A percentile compares a stretch with the other conserved stretches of the same genome.
Conservation (phyloP, 2,113 vertebrate genomes). For the Anthoscopus minutus region DNA sequence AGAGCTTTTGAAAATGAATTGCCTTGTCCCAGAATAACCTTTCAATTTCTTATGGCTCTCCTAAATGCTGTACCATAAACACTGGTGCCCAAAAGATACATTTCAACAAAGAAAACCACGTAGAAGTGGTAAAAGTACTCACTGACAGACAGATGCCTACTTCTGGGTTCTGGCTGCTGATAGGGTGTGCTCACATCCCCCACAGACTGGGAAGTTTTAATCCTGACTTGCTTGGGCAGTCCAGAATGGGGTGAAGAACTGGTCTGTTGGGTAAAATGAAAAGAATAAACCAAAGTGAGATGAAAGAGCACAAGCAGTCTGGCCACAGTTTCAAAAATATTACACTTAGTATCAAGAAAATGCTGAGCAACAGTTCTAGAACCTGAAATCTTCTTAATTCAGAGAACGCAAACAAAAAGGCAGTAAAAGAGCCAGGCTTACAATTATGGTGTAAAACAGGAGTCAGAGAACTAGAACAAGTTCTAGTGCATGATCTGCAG, state of each 20-base stretch:
- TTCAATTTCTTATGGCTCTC: not conserved
- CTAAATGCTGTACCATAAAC: not conserved
- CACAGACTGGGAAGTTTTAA: constrained; percentile 91
- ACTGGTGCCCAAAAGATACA: not conserved
- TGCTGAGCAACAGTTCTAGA: not conserved
- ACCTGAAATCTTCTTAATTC: not conserved
- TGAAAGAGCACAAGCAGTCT: not conserved
- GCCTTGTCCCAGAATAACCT: constrained; percentile 29
- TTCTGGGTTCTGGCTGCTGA: constrained; percentile 86
- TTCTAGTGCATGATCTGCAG: not conserved
- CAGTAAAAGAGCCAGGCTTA: not conserved
- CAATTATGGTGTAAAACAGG: not conserved
- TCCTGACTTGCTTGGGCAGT: constrained; percentile 88
- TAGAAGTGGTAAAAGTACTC: constrained; percentile 62
- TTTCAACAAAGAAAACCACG: not conserved
- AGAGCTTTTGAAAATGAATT: not conserved
- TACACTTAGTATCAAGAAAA: not conserved
- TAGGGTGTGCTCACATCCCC: constrained; percentile 86
- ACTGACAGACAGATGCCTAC: constrained; percentile 91
- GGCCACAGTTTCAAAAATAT: not conserved
- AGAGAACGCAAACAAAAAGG: not conserved
- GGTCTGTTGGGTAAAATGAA: constrained; percentile 60
- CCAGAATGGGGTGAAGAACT: constrained; percentile 80
- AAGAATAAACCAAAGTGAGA: not conserved
- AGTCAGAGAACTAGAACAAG: not conserved